Evolutionary conservation across 2,797 vertebrate genomes (phyloP).

Genomic region (Lateolabrax maculatus): DNA sequence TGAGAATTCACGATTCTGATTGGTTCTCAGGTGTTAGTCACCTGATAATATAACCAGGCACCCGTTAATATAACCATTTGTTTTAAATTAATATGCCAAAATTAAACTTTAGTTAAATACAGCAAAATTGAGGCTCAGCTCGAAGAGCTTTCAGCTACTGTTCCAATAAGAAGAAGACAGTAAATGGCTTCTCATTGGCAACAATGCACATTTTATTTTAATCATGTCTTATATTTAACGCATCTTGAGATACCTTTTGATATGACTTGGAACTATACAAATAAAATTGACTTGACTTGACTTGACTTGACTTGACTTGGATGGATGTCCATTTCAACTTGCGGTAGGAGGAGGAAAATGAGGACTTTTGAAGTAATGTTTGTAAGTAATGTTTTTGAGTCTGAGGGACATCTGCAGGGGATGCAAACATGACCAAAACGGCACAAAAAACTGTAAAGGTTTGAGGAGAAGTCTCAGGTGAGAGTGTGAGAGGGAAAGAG

Average conservation of each 20-base stretch:
- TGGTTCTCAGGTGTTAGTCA: neutral
- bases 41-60: neutral
- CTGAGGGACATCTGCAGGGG: neutral
- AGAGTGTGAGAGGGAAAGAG: neutral
- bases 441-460: neutral
- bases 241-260: no score
- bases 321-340: no score
- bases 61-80: no score
- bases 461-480: neutral
- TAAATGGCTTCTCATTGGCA: neutral
- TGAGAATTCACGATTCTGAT: neutral
- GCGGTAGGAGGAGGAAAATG: neutral
- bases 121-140: neutral
- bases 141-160: neutral
- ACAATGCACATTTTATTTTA: no score
- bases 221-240: neutral
- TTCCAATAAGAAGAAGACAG: neutral
- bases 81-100: neutral
- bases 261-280: no score
- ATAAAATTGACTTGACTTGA: no score
- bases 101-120: neutral
- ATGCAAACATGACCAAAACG: neutral
- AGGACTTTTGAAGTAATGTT: neutral
- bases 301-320: no score
- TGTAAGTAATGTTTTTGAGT: no score